Percentiles rank a stretch among this genome's conserved stretches.
phyloP scores from a whole-genome alignment of 2,113 vertebrate species.

The Phaethornis superciliosus region DNA sequence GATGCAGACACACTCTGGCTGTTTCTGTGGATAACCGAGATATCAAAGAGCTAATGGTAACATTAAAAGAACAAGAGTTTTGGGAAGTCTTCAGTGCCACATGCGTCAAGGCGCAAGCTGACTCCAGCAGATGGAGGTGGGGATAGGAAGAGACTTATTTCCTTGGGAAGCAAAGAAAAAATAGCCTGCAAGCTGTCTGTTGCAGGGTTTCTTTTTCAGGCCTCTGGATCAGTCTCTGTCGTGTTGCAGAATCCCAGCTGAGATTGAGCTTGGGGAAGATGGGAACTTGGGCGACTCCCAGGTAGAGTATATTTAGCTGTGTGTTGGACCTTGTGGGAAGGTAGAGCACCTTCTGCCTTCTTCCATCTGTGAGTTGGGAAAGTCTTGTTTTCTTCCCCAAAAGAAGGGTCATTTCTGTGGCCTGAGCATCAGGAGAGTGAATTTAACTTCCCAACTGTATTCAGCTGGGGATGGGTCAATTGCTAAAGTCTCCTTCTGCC shows the following conservation, averaged over 20 bases:
- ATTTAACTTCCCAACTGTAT: neutral
- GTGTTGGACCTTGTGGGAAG: neutral
- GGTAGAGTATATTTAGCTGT: neutral
- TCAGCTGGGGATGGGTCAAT: neutral
- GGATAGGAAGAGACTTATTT: slow-evolving; percentile 21
- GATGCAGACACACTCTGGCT: slow-evolving; percentile 8
- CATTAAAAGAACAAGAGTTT: slow-evolving; percentile 31
- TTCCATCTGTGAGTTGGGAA: neutral
- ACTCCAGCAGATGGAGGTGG: slow-evolving; percentile 11
- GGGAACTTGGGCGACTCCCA: neutral
- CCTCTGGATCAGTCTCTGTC: slow-evolving; percentile 24
- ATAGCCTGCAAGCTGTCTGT: neutral
- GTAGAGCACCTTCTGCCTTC: neutral
- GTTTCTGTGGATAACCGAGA: slow-evolving; percentile 47
- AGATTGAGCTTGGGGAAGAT: neutral
- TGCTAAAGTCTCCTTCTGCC: neutral
- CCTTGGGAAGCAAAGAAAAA: neutral
- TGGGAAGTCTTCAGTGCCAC: slow-evolving; percentile 23
- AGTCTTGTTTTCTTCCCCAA: neutral
- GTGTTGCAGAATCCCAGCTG: neutral
- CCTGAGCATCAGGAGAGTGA: neutral
- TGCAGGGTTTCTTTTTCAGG: slow-evolving; percentile 16
- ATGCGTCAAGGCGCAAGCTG: slow-evolving; percentile 20
- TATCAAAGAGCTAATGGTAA: slow-evolving; percentile 44
- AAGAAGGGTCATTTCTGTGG: neutral